Evolutionary conservation across 2,113 vertebrate genomes (phyloP).

Genomic region (Theristicus caerulescens): DNA sequence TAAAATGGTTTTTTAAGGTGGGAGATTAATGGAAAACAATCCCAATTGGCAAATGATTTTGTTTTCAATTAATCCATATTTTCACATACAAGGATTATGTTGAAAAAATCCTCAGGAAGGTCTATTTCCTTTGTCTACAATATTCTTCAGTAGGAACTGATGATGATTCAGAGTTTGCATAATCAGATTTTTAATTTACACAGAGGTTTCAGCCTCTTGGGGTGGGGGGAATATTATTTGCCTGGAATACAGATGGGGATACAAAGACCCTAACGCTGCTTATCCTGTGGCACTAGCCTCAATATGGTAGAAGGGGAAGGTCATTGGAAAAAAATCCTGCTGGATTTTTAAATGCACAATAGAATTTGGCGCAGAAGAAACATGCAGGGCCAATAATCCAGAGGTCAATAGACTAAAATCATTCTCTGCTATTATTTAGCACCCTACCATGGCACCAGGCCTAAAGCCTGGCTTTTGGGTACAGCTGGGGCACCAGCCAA

Average conservation of each 20-base stretch:
- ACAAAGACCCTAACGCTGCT: neutral
- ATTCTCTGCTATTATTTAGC: neutral
- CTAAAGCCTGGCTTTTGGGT: neutral
- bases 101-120: neutral
- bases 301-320: neutral
- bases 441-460: neutral
- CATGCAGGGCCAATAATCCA: neutral
- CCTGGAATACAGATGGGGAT: neutral
- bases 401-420: neutral
- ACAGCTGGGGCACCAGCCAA: neutral
- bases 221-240: neutral
- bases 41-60: neutral
- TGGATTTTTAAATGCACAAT: neutral
- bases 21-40: neutral
- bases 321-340: neutral
- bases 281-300: neutral
- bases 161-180: neutral
- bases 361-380: neutral
- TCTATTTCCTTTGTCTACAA: neutral
- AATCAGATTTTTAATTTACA: neutral
- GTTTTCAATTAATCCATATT: neutral
- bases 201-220: neutral
- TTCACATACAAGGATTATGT: neutral
- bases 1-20: neutral
- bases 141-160: neutral